Evolutionary conservation across 2,113 vertebrate genomes (phyloP).

Genomic region (Aramus guarauna): DNA sequence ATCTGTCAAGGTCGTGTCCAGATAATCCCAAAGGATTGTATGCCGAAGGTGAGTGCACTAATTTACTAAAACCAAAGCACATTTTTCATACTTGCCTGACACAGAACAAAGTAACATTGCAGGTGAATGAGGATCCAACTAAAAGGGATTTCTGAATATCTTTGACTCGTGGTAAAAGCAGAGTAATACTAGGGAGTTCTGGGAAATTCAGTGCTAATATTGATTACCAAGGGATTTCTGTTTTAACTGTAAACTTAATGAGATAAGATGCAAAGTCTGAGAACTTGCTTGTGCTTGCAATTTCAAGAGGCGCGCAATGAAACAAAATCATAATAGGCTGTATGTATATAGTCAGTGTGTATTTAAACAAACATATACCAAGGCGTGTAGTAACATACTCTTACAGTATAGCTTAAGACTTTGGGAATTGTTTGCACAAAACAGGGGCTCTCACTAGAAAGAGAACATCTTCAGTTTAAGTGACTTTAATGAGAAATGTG

Average conservation of each 20-base stretch:
- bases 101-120: background rate
- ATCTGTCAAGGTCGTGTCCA: constrained; percentile 89
- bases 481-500: background rate
- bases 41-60: constrained; percentile 82
- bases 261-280: background rate
- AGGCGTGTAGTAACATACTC: background rate
- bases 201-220: background rate
- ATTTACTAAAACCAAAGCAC: background rate
- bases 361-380: background rate
- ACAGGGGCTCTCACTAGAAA: background rate
- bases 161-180: background rate
- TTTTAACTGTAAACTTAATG: background rate
- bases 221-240: background rate
- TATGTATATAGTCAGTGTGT: background rate
- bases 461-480: background rate
- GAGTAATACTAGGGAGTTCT: background rate
- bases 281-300: background rate
- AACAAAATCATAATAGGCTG: background rate
- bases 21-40: constrained; percentile 96
- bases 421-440: background rate
- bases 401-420: too few relatives aligned
- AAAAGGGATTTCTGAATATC: background rate
- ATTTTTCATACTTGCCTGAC: background rate
- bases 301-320: background rate
- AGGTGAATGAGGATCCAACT: background rate